Evolutionary conservation across 2,888 invertebrate species (phyloP), one percentile per base, ranked within the genome.

Genomic region (Hirtodrosophila alboralis): DNA sequence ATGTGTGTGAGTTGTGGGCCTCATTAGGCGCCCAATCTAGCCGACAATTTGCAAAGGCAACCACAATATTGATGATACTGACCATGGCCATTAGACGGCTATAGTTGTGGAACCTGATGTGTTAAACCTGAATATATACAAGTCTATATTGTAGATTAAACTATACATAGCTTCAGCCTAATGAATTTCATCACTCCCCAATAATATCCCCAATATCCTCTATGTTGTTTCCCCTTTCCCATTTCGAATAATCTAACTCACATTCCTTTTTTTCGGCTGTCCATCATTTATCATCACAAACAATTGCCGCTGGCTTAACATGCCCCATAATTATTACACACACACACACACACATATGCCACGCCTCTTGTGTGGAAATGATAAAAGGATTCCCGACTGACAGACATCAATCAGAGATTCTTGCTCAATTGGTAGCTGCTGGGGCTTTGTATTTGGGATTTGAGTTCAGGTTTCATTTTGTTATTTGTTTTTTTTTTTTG

Each of bases 221-320:
- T n/a, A n/a, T n/a, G n/a, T n/a, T n/a, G n/a, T n/a, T n/a, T n/a
- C 13, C 36, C 30, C 13, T 10, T 4, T 2, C 4, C 6, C 10
- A 26, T 8, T 8, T 14, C 3, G 7, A n/a, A 28, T 21, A 36
- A 26, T 23, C 18, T 36, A 33, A 26, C 9, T 12, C 14, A 41
- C 45, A 53, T 47, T 72, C 37, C 13, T 41, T 31, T 8, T 45
- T 21, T n/a, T n/a, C n/a, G n/a, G 13, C 28, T 12, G 53, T 60
- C 52, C 30, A 81, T 84, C 81, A 81, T 81, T 81, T 86, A 81
- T 81, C 86, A 81, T 84, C 67, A 67, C 85, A 66, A 84, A 81
- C 81, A 81, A 81, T 81, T 84, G 86, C 78, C 72, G 44, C 60
- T 43, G 57, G 86, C 67, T 51, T 52, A 69, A 75, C 79, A 71